Evolutionary conservation across 2,888 invertebrate species (phyloP), one percentile per base, ranked within the genome.

Genomic region (Ectemnius cavifrons): DNA sequence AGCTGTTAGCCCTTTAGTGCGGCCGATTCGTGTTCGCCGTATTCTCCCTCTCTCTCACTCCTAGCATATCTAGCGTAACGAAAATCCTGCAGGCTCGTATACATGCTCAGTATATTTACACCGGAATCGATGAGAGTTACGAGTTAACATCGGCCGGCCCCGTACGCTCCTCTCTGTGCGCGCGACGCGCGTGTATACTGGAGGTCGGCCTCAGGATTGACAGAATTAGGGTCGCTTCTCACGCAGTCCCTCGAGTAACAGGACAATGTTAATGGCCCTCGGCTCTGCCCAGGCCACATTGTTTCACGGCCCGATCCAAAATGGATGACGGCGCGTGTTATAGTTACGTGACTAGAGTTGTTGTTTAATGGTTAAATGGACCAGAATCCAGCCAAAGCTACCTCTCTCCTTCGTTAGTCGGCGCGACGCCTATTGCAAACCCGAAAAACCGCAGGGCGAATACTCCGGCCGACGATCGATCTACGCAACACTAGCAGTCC

Each of bases 51-150:
- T 37, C 37, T 37, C 37, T 11, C 37, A 8, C 37, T 37, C 37
- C 11, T 67, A 69, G 79, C 76, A 74, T 76, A 80, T 80, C 82
- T 75, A 73, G 72, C 78, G 82, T 80, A 84, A 84, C 83, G 83
- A 84, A 83, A 84, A 83, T 83, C 83, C 83, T 76, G 80, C 76
- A 73, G 46, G 69, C 59, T 70, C 77, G 80, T 82, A 84, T 82
- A 84, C 78, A 82, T 73, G 82, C 70, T 65, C 69, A 68, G 76
- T 80, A 83, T 82, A 83, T 84, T 84, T 83, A 83, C 83, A 84
- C 80, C 78, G 83, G 84, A 83, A 83, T 83, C 83, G 83, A 83
- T 82, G 83, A 82, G 83, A 83, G 78, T 84, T 84, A 80, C 83
- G 84, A 83, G 84, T 84, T 80, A 82, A 84, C 82, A 75, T 76